Conservation (phyloP, 2,113 vertebrate genomes). For the Chaetodon trifascialis region DNA sequence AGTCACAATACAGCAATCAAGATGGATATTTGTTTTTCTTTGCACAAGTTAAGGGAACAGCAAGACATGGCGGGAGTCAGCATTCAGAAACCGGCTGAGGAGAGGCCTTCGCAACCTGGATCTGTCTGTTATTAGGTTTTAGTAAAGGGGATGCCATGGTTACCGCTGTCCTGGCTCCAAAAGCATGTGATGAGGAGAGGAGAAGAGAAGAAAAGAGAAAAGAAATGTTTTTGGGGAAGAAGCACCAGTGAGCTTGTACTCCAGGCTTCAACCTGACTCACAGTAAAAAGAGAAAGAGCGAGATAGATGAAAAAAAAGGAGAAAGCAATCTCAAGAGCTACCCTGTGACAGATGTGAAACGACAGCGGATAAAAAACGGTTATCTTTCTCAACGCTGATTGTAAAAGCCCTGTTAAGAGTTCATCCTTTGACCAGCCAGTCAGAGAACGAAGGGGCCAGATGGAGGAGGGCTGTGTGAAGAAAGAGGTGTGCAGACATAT, state of each 20-base stretch:
- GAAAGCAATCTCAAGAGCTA: not conserved
- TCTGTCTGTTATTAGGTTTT: not conserved
- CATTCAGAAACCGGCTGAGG: constrained; percentile 35
- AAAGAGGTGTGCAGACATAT: not conserved
- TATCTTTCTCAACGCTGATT: not conserved
- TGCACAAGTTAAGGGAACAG: constrained; percentile 3
- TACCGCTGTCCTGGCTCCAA: not conserved
- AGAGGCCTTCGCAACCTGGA: not conserved
- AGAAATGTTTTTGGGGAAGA: not conserved
- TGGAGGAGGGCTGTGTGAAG: not conserved
- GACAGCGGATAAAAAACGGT: not conserved
- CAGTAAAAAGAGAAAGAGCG: not conserved
- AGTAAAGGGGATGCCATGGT: constrained; percentile 8
- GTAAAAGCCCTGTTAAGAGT: not conserved
- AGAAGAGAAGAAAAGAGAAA: not conserved
- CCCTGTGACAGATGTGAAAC: constrained; percentile 4
- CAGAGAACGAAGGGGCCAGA: not conserved
- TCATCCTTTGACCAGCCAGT: constrained; percentile 11
- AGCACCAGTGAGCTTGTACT: constrained; percentile 53
- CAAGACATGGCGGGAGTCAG: constrained; percentile 25
- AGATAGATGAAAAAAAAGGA: not conserved
- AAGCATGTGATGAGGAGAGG: not conserved
- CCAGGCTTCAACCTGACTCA: constrained; percentile 58
- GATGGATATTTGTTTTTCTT: constrained; percentile 72
- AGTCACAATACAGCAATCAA: constrained; percentile 82